These are phyloP conservation scores for Syngnathus typhle DNA, from an alignment of 2,113 vertebrate species.

Conservation along the genomic window DNA sequence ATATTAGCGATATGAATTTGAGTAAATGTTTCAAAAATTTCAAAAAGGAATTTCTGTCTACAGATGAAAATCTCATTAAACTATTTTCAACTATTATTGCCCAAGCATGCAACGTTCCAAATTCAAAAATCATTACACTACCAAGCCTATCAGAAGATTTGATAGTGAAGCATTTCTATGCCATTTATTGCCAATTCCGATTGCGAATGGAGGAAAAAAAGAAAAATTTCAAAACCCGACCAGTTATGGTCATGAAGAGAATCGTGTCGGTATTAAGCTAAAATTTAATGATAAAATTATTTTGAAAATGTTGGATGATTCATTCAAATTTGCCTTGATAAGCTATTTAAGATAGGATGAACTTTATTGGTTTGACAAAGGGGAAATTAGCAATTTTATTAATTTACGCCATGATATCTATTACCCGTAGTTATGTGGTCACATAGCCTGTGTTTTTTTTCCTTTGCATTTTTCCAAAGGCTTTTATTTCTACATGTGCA, in stretches of 20 bases:
- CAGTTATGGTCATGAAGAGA: not conserved
- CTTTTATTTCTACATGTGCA: not conserved
- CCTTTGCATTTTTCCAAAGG: constrained; percentile 2
- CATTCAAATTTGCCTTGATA: not conserved
- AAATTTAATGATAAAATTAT: not conserved
- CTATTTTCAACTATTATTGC: not conserved
- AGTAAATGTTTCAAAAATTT: not conserved
- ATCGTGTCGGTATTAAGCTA: not conserved
- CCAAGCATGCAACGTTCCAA: not conserved
- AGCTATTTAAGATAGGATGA: too few species aligned
- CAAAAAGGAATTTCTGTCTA: not conserved
- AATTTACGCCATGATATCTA: not conserved
- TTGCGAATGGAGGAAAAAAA: not conserved
- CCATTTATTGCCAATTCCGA: too few species aligned
- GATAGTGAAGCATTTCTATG: not conserved
- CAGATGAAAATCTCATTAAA: not conserved
- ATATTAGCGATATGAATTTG: not conserved
- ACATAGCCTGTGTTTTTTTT: not conserved
- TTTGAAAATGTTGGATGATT: not conserved
- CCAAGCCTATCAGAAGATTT: not conserved
- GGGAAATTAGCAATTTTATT: too few species aligned
- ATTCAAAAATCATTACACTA: not conserved
- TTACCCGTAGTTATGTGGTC: not conserved
- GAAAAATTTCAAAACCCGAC: not conserved
- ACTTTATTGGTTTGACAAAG: too few species aligned